Evolutionary conservation across 2,888 invertebrate genomes (phyloP), one percentile per base, ranked within the genome.

Genomic region (Brenthis ino): DNA sequence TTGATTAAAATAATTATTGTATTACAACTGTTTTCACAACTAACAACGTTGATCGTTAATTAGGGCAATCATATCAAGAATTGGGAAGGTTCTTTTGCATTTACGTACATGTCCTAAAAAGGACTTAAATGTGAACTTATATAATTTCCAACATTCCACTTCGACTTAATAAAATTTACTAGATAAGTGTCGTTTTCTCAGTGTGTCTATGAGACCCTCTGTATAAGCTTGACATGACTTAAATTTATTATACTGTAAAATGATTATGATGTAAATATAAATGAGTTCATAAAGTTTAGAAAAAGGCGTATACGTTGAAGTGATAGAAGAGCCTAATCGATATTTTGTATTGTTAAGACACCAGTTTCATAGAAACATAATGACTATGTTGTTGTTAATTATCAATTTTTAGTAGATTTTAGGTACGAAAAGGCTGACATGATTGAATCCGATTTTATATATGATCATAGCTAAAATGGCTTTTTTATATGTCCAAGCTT

Each of bases 351-450:
- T 87, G 87, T 88, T 87, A 87, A 84, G 74, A 82, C 81, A 75
- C 82, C 82, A 86, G 92, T 92, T 93, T 93, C 93, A 91, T 91
- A 92, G 93, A 93, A 93, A 91, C 93, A 84, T 83, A 82, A 85
- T 83, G 80, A 85, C 81, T 83, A 84, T 80, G 80, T 86, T 88
- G 87, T 91, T 92, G 86, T 88, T 89, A 88, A 83, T 87, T 85
- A 88, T 88, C 86, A 87, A 88, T 84, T 85, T 90, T 86, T 89
- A 84, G 90, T 91, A 90, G 90, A 79, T 84, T 82, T 85, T 91
- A 92, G 88, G 85, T 85, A 88, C 85, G 85, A 90, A 87, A 93
- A 93, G 93, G 91, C 93, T 93, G 93, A 92, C 82, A 85, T 70
- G 66, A 71, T 84, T 86, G 82, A 86, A 83, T 85, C 85, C 83